Base-by-base conservation (phyloP, 2,888 invertebrate species). In the Luperina testacea region DNA sequence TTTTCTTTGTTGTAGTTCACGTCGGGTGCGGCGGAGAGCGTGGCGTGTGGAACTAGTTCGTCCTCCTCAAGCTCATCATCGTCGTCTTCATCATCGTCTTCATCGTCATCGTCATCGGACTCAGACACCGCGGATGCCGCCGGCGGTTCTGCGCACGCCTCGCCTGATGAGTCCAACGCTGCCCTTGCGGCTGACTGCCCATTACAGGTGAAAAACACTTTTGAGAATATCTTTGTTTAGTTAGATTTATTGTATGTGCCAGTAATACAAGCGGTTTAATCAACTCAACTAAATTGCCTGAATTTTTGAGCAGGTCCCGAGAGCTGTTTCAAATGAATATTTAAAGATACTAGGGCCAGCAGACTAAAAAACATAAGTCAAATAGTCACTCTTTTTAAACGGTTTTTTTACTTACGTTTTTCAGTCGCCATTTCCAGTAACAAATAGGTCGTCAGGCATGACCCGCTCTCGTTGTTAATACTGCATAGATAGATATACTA, bases 121-220 rank as follows among this genome's bases (percentile, higher is more conserved):
- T 96, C 96, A 9, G 96, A 96, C 90, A 95, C 95, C 1, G 95
- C 96, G 77, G 96, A 96, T 68, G 96, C 94, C 32, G 96, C 94
- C 48, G 96, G 93, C 86, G 96, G 95, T 78, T 93, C 95, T 53
- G 93, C 93, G 8, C 94, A 95, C 65, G 94, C 93, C n/a, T 94
- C 95, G 1, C 92, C 95, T 15, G 96, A 96, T 72, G 97, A 97
- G 87, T 97, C 97, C 1, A 97, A 97, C 83, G 97, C 97, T 7
- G 97, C 97, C 83, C 95, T 97, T 83, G 97, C 96, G 3, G 97
- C 96, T 70, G 97, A 97, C 53, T 97, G 97, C 92, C 97, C 96
- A 91, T 92, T 97, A 78, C 97, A 97, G 93, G 97, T 97, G 86
- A 90, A 90, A 83, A 53, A 51, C 24, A 48, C 92, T 57, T 75